Evolutionary conservation across 2,797 vertebrate genomes (phyloP).

Genomic region (Sylvilagus floridanus): DNA sequence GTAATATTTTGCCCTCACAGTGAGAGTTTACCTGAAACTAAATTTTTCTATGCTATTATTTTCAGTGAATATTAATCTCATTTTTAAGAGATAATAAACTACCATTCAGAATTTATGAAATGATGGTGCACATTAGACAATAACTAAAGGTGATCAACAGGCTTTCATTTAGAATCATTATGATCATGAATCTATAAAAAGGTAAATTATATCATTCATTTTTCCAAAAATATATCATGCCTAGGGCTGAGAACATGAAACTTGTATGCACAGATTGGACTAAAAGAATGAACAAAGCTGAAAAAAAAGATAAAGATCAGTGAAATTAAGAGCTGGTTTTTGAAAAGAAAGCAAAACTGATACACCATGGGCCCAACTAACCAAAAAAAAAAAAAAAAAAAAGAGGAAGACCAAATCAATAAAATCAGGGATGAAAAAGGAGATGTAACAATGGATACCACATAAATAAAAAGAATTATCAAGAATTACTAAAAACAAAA

Average conservation of each 20-base stretch:
- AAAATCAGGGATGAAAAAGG: background rate
- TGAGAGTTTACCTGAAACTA: conserved; percentile 37
- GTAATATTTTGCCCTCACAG: conserved; percentile 6
- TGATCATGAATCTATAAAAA: conserved; percentile 39
- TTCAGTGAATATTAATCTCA: conserved; percentile 44
- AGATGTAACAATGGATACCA: background rate
- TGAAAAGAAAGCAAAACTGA: too few relatives aligned
- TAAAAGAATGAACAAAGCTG: background rate
- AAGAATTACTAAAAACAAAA: too few relatives aligned
- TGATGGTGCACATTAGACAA: conserved; percentile 59
- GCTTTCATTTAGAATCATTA: conserved; percentile 45
- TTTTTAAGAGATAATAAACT: background rate
- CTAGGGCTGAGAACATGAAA: background rate
- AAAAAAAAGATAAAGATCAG: background rate
- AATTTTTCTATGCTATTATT: background rate
- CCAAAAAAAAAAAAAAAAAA: too few relatives aligned
- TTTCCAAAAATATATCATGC: background rate
- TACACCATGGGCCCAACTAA: too few relatives aligned
- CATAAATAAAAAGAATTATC: too few relatives aligned
- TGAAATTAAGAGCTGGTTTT: background rate
- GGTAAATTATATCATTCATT: background rate
- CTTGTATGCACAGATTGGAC: background rate
- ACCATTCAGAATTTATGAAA: conserved; percentile 69
- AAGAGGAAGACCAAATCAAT: too few relatives aligned
- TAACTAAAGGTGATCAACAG: conserved; percentile 49